Percentiles rank a stretch among this genome's conserved stretches.
Conservation (phyloP, 2,113 vertebrate species). For the Uria aalge region DNA sequence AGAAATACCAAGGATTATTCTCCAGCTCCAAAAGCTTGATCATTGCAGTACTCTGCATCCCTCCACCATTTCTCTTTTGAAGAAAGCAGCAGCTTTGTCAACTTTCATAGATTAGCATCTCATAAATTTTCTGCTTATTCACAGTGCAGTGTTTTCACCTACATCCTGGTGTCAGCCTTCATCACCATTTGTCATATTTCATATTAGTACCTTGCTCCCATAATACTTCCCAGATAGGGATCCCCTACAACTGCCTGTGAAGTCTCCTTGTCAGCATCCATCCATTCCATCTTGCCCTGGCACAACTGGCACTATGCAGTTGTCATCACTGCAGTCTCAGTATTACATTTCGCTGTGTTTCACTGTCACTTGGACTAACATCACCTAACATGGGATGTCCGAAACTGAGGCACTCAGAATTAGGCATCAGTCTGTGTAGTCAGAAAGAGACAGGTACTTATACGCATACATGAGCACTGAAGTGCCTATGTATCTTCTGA, state of each 20-base stretch:
- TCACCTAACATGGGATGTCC: rapidly evolving
- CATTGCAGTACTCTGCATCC: neutral
- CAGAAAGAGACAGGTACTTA: neutral
- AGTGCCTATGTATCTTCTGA: neutral
- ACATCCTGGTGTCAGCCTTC: neutral
- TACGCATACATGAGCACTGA: neutral
- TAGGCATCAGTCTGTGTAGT: neutral
- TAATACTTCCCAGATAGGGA: neutral
- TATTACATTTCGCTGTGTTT: neutral
- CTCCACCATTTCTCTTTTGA: neutral
- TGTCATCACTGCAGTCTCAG: neutral
- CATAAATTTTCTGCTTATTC: neutral
- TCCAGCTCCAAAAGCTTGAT: neutral
- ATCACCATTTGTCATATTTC: neutral
- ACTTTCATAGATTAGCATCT: neutral
- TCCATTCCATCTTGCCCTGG: neutral
- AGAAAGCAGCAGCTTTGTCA: neutral
- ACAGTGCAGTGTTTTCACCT: neutral
- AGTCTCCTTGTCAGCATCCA: neutral
- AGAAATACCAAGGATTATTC: neutral
- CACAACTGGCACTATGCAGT: neutral
- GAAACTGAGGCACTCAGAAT: neutral
- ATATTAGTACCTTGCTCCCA: neutral
- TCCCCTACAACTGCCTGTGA: neutral
- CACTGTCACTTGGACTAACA: neutral